A percentile compares a stretch with the other conserved stretches of the same genome.
phyloP scores from a whole-genome alignment of 2,888 invertebrate species.

The Dynastes tityus region DNA sequence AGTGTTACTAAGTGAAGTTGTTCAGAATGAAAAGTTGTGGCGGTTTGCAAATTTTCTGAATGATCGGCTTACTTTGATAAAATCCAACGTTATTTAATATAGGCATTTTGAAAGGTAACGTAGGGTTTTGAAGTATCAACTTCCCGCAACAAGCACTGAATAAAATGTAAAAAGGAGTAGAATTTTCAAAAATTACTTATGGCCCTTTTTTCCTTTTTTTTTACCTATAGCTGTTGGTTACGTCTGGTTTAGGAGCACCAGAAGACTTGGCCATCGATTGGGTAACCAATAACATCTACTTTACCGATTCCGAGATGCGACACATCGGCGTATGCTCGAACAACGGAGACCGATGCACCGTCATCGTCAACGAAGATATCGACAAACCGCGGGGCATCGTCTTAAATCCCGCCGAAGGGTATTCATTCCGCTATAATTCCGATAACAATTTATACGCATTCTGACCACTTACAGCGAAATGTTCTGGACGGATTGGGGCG shows the following conservation, averaged over 20 bases:
- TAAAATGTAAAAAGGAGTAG: too few species aligned
- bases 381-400: slow-evolving; percentile 81
- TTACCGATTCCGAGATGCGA: slow-evolving; percentile 81
- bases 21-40: too few species aligned
- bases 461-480: slow-evolving; percentile 75
- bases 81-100: too few species aligned
- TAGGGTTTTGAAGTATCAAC: too few species aligned
- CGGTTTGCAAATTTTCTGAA: too few species aligned
- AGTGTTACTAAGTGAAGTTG: too few species aligned
- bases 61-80: too few species aligned
- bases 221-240: slow-evolving; percentile 72
- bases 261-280: slow-evolving; percentile 86
- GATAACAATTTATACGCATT: not conserved
- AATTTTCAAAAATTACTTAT: not conserved
- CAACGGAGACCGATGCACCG: slow-evolving; percentile 79
- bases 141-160: too few species aligned
- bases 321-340: slow-evolving; percentile 83
- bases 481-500: slow-evolving; percentile 95
- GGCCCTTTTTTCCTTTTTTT: slow-evolving; percentile 10
- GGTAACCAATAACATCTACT: slow-evolving; percentile 86
- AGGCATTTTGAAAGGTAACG: too few species aligned
- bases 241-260: slow-evolving; percentile 80
- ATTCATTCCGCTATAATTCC: slow-evolving; percentile 54
- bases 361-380: slow-evolving; percentile 75
- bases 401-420: slow-evolving; percentile 80